Conservation (phyloP, 1,140 invertebrate species). For the Trissolcus basalis region DNA sequence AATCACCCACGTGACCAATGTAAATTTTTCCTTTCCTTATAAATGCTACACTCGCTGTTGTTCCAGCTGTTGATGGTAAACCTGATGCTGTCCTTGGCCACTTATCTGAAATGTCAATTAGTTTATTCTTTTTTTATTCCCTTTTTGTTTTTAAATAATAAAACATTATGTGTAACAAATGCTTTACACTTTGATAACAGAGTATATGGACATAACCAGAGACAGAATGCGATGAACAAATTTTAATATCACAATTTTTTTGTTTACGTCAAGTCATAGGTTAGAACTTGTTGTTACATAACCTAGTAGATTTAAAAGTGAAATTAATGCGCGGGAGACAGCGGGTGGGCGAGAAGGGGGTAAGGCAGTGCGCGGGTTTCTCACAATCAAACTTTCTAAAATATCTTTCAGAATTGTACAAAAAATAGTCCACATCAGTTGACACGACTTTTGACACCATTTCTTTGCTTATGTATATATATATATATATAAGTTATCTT, state of each 20-base stretch:
- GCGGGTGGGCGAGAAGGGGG: conserved; percentile 6
- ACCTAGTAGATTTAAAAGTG: conserved; percentile 69
- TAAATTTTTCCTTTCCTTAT: conserved; percentile 96
- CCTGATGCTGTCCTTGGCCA: conserved; percentile 97
- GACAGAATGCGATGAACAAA: no score
- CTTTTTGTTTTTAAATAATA: no score
- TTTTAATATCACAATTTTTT: neutral
- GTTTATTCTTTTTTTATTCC: no score
- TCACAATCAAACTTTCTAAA: conserved; percentile 4
- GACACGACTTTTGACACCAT: no score
- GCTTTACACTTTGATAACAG: no score
- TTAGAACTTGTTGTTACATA: conserved; percentile 66
- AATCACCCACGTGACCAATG: conserved; percentile 98
- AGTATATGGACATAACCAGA: no score
- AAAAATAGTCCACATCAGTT: neutral
- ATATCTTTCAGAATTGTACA: neutral
- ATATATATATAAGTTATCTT: no score
- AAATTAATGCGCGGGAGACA: conserved; percentile 23
- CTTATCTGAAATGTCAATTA: conserved; percentile 79
- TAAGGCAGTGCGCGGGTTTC: conserved; percentile 10
- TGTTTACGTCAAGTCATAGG: neutral
- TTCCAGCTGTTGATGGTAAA: conserved; percentile 95
- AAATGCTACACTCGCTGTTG: conserved; percentile 96
- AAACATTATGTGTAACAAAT: no score
- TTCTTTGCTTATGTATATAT: no score